Base-by-base conservation (phyloP, 2,113 vertebrate genomes). In the Corythaeola cristata region DNA sequence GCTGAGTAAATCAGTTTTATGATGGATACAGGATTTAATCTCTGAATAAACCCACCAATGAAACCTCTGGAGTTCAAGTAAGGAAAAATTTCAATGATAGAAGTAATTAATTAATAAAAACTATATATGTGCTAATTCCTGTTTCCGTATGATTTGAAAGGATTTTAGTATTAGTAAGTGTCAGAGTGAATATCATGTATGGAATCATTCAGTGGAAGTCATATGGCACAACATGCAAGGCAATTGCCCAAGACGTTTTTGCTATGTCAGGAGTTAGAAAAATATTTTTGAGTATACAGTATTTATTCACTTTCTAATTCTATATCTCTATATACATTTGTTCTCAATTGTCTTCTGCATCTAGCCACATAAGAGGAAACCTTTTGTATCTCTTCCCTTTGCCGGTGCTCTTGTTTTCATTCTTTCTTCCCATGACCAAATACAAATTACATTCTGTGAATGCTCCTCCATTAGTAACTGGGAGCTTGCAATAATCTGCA, bases 1-100 rank as follows among this genome's bases (percentile, higher is more conserved):
- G 58, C 56, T 77, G 77, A 88, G 50, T 39, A 95, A 88, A 89
- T 94, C 73, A 39, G 53, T 50, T 92, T 82, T 79, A 44, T n/a
- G 62, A 85, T 28, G 32, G 77, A 87, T 58, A 58, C 7, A 41
- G n/a, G 30, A 88, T 55, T 92, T 82, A 88, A 91, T 79, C 45
- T 82, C 69, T 73, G 39, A 69, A 77, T 52, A 91, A 89, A 83
- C 8, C 32, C 71, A 50, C n/a, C 55, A 91, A 69, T 45, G 50
- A 94, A 82, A 64, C 22, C 30, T 81, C 62, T 35, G 19, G 39
- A 77, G 39, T 44, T 80, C n/a, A 56, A 58, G 47, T 16, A 22
- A 49, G 14, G 32, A 94, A 85, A 90, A 78, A 68, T 2, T 6
- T 27, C 62, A 74, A 22, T 24, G 4, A 66, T 58, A 44, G 5